Evolutionary conservation across 2,888 invertebrate genomes (phyloP), one percentile per base, ranked within the genome.

Genomic region (Caenorhabditis sp.): DNA sequence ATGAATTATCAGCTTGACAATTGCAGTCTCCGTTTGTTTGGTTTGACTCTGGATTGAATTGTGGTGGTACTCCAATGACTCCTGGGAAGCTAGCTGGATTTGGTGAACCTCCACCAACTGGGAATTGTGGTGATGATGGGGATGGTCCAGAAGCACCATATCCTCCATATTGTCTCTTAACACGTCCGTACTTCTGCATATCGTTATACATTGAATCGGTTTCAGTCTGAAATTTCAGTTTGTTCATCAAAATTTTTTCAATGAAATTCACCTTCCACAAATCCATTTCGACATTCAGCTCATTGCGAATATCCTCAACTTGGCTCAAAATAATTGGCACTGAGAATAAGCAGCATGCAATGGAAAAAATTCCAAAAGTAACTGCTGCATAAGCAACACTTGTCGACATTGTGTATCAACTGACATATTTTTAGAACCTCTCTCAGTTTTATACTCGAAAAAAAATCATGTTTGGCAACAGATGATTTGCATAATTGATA

Each of bases 101-200:
- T 50, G 58, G 62, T 63, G 63, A 26, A 5, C 60, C 27, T 50
- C 65, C 68, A 53, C 58, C 58, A 20, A 21, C 4, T 50, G 66
- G 66, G 63, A 66, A 68, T 53, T 59, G 63, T 54, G 67, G 74
- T 43, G 67, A 59, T 12, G 59, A 65, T 53, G 75, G 75, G 53
- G 61, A 66, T 14, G 65, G n/a, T 4, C 21, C 70, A 20, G 78
- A 67, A 12, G 76, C 80, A 67, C 76, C 80, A 62, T 82, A 82
- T 67, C 79, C 80, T 59, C 79, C 82, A 56, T 82, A 82, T 63
- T 80, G 80, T 75, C 80, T 77, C 43, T 77, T 77, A 21, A 77
- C 76, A 73, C 80, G 76, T 0, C 72, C 78, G 63, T 66, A 78
- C 65, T 76, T 75, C 64, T 75, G 70, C 73, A 80, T 70, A 49